A percentile compares a stretch with the other conserved stretches of the same genome.
These are phyloP conservation scores for Papilio polytes DNA, from an alignment of 1,140 invertebrate species.

Conservation along the genomic window DNA sequence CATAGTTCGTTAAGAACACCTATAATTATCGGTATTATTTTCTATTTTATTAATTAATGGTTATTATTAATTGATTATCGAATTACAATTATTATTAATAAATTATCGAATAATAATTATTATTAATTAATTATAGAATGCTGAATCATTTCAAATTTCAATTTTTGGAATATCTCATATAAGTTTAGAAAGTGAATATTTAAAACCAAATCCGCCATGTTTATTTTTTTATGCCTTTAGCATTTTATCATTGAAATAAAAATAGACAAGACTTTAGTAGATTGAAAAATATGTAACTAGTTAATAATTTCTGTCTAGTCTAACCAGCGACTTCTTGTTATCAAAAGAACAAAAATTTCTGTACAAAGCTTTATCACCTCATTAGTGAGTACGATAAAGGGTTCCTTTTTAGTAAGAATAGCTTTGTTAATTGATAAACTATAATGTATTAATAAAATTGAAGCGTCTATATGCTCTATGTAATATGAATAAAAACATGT, in stretches of 20 bases:
- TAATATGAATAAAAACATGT: too few relatives aligned
- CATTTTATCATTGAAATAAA: too few relatives aligned
- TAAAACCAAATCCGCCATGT: too few relatives aligned
- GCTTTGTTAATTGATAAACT: not conserved
- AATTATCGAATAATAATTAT: not conserved
- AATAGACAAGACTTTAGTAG: too few relatives aligned
- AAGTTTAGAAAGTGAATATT: too few relatives aligned
- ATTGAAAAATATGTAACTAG: too few relatives aligned
- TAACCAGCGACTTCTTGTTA: not conserved
- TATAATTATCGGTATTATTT: not conserved
- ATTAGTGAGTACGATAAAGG: not conserved
- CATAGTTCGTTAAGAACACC: not conserved
- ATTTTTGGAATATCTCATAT: too few relatives aligned
- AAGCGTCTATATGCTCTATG: too few relatives aligned
- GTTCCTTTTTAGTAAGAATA: not conserved
- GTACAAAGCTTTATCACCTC: not conserved
- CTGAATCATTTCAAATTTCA: not conserved
- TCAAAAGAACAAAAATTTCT: not conserved
- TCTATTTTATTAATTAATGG: not conserved
- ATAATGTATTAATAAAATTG: too few relatives aligned
- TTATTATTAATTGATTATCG: not conserved
- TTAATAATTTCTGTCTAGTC: too few relatives aligned
- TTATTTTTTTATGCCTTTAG: too few relatives aligned
- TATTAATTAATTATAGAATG: not conserved
- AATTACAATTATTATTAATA: not conserved